A percentile compares a stretch with the other conserved stretches of the same genome.
phyloP scores from a whole-genome alignment of 2,888 invertebrate species.

The Alviniconcha strummeri region DNA sequence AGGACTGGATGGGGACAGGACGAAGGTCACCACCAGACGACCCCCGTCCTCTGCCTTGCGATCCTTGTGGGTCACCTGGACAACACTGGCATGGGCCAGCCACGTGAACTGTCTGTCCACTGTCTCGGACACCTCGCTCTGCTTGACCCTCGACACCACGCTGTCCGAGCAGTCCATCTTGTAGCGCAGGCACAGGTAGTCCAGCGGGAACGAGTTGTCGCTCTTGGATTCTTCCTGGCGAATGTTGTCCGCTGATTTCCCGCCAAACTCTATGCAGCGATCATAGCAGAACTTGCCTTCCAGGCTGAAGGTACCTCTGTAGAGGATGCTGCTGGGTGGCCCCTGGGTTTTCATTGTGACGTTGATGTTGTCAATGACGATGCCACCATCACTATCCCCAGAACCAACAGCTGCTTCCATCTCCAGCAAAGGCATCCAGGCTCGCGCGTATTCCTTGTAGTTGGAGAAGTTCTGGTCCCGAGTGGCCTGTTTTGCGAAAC shows the following conservation, averaged over 20 bases:
- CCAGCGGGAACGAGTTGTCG: constrained; percentile 3
- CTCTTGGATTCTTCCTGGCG: not conserved
- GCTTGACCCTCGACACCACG: constrained; percentile 2
- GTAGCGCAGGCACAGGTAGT: constrained; percentile 30
- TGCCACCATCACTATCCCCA: not conserved
- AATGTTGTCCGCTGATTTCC: not conserved
- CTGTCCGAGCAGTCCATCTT: not conserved
- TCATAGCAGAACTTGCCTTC: constrained; percentile 16
- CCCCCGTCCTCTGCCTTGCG: constrained; percentile 8
- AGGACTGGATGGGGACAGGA: constrained; percentile 10
- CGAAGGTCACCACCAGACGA: constrained; percentile 5
- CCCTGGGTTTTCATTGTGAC: not conserved
- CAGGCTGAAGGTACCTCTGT: constrained; percentile 15
- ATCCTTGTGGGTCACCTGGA: constrained; percentile 1
- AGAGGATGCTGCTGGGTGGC: not conserved
- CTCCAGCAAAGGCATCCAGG: constrained; percentile 50
- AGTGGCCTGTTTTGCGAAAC: constrained; percentile 45
- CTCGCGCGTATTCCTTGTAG: constrained; percentile 12
- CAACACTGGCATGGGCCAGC: constrained; percentile 23
- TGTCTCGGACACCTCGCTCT: not conserved
- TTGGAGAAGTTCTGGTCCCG: constrained; percentile 17
- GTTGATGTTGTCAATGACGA: constrained; percentile 23
- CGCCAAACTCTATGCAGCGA: constrained; percentile 25
- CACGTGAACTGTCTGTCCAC: constrained; percentile 28
- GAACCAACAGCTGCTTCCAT: constrained; percentile 52